Evolutionary conservation across 1,140 invertebrate species (phyloP).

Genomic region (Drosophila mayri): DNA sequence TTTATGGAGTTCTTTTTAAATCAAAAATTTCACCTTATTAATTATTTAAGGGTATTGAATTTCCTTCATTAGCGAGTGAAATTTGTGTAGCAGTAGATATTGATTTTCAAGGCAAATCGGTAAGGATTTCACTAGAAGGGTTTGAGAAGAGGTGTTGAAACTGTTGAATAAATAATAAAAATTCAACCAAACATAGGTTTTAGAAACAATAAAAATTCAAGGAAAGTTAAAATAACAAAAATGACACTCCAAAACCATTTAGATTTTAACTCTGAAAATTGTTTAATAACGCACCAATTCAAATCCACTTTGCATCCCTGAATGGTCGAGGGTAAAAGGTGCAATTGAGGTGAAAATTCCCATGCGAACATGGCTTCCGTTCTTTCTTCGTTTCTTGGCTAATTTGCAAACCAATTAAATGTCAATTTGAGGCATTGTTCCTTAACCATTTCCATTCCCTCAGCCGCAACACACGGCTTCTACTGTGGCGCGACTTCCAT

Average conservation of each 20-base stretch:
- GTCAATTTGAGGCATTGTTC: slow-evolving; percentile 83
- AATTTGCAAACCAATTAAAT: slow-evolving; percentile 84
- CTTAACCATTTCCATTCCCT: slow-evolving; percentile 2
- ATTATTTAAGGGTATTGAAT: background rate
- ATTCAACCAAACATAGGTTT: no score
- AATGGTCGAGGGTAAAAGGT: slow-evolving; percentile 1
- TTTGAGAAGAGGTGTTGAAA: no score
- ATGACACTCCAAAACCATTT: background rate
- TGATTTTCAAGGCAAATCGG: background rate
- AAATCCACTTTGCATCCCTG: slow-evolving; percentile 22
- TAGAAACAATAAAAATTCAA: background rate
- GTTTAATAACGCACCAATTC: background rate
- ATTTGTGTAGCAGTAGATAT: no score
- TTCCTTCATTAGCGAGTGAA: background rate
- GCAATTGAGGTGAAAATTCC: slow-evolving; percentile 44
- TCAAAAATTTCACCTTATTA: background rate
- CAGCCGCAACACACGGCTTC: background rate
- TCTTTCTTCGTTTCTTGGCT: slow-evolving; percentile 49
- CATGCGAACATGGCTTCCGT: slow-evolving; percentile 39
- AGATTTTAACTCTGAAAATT: background rate
- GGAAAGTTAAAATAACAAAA: background rate
- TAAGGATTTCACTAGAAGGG: background rate
- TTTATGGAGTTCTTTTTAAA: background rate
- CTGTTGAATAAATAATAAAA: no score
- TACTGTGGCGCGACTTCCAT: background rate